Percentiles rank a stretch among this genome's conserved stretches.
Evolutionary conservation across 2,797 vertebrate genomes (phyloP).

Genomic region (Sternarchorhynchus goeldii): DNA sequence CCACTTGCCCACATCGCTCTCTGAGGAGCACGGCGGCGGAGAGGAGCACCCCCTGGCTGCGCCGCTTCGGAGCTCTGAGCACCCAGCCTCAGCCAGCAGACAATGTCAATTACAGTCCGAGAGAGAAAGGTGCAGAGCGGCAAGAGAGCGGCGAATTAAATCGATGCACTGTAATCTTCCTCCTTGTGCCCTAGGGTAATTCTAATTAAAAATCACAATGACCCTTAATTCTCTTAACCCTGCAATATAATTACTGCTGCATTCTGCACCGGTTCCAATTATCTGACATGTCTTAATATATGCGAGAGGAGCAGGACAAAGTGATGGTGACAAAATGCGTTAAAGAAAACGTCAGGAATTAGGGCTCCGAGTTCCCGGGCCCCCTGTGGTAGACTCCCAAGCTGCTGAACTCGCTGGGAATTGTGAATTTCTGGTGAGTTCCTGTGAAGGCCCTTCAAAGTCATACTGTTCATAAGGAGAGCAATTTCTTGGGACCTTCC

Average conservation of each 20-base stretch:
- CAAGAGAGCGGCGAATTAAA: conserved; percentile 44
- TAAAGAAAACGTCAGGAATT: neutral
- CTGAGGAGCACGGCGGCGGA: conserved; percentile 18
- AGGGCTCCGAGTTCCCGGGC: neutral
- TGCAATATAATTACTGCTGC: conserved; percentile 52
- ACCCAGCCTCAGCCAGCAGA: conserved; percentile 40
- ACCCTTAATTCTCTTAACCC: conserved; percentile 57
- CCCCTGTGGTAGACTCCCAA: neutral
- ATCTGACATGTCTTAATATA: conserved; percentile 35
- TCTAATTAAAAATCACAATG: conserved; percentile 60
- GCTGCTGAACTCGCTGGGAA: neutral
- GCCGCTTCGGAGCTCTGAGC: conserved; percentile 26
- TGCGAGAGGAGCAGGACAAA: conserved; percentile 17
- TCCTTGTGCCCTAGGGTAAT: conserved; percentile 23
- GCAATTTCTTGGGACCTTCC: conserved; percentile 5
- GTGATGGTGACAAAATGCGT: conserved; percentile 18
- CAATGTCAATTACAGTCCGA: conserved; percentile 52
- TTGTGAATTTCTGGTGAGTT: neutral
- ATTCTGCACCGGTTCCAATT: conserved; percentile 43
- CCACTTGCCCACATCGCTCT: conserved; percentile 1
- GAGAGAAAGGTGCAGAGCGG: conserved; percentile 26
- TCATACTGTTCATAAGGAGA: neutral
- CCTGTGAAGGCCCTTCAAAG: conserved; percentile 4
- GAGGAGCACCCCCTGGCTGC: conserved; percentile 6
- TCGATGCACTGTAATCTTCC: conserved; percentile 54